Base-by-base conservation (phyloP, 2,888 invertebrate genomes). In the Timema podura region DNA sequence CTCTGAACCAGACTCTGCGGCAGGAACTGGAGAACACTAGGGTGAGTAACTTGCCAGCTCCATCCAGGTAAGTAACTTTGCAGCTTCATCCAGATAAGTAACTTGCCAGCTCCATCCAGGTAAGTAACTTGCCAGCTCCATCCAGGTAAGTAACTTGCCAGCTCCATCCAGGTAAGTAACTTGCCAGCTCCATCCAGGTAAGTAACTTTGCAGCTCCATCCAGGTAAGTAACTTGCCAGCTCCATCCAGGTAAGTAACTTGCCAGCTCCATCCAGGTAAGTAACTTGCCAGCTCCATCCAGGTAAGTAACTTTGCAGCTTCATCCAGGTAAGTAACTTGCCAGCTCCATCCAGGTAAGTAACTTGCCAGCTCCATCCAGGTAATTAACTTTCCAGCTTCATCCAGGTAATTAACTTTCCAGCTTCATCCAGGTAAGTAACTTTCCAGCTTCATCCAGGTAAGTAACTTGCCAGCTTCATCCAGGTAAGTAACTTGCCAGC, bases 21-120 rank as follows among this genome's bases (percentile, higher is more conserved):
- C 86, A 91, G 77, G 92, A 93, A 80, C 83, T 96, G 74, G 93
- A 95, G 76, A 89, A 89, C 74, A 89, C 90, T 72, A 85, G 96
- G 76, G 84, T 84, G 77, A 75, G 79, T 74, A 9, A 30, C 68
- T 5, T 3, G 15, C 44, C 9, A 15, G 5, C 16, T 13, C 13
- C 1, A 9, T 9, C 8, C 57, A 57, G 16, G 30, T 57, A 5
- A 9, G 30, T 64, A 15, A 44, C 64, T 10, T 45, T 46, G 46
- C 47, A n/a, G 8, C 16, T 13, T 10, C n/a, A 45, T 8, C 11
- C 64, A 64, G 30, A 13, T 57, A 13, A 9, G 45, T 45, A 15
- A n/a, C 64, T 8, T 45, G 65, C 65, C n/a, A n/a, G 11, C 16
- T 15, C 16, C 61, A n/a, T 61, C 11, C 16, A 61, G 11, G 51